A percentile compares a stretch with the other conserved stretches of the same genome.
These are phyloP conservation scores for Slavum lentiscoides DNA, from an alignment of 2,888 invertebrate species.

Conservation along the genomic window DNA sequence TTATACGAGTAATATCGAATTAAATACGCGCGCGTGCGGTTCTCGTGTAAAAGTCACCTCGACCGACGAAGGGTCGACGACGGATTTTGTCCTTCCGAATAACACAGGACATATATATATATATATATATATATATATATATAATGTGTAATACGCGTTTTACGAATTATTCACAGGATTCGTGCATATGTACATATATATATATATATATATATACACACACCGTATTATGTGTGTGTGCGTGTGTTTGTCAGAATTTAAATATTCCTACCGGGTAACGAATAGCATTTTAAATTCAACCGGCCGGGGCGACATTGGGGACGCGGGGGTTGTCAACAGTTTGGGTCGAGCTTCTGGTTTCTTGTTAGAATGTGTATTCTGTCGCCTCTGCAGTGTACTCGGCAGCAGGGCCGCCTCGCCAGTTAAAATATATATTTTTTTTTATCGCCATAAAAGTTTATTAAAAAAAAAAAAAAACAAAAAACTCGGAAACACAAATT, in stretches of 20 bases:
- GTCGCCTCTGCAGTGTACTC: no score
- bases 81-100: neutral
- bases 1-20: neutral
- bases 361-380: neutral
- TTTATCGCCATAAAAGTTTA: no score
- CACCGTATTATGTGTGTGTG: neutral
- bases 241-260: neutral
- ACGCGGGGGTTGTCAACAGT: neutral
- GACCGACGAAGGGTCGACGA: neutral
- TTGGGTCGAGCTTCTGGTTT: neutral
- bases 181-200: no score
- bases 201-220: no score
- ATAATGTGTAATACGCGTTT: neutral
- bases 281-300: neutral
- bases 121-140: neutral
- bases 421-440: no score
- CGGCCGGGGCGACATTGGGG: neutral
- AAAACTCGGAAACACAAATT: no score
- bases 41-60: neutral
- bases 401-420: no score
- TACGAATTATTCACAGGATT: no score
- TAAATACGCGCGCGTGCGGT: neutral
- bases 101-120: no score
- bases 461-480: no score
- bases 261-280: neutral